Percentiles rank a stretch among this genome's conserved stretches.
Evolutionary conservation across 2,888 invertebrate genomes (phyloP).

Genomic region (Liposcelis brunnea): DNA sequence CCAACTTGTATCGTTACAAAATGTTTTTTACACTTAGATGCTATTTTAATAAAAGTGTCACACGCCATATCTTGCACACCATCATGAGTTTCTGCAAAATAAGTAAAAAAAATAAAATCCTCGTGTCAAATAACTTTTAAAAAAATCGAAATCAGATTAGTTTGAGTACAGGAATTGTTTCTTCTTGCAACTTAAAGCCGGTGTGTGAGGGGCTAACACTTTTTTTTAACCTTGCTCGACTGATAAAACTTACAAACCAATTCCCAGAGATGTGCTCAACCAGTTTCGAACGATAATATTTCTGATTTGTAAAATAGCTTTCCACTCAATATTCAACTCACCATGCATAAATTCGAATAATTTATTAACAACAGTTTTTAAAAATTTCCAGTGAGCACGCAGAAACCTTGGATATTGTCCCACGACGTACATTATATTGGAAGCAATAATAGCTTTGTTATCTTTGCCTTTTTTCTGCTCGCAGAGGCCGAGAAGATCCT

Average conservation of each 20-base stretch:
- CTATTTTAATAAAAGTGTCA: slow-evolving; percentile 99
- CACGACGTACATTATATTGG: slow-evolving; percentile 99
- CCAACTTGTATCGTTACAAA: slow-evolving; percentile 94
- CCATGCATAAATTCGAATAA: slow-evolving; percentile 99
- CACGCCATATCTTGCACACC: slow-evolving; percentile 99
- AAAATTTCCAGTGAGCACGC: slow-evolving; percentile 98
- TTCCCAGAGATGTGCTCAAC: too few relatives aligned
- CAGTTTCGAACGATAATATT: too few relatives aligned
- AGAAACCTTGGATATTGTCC: slow-evolving; percentile 98
- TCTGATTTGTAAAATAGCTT: too few relatives aligned
- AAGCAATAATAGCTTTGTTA: slow-evolving; percentile 99
- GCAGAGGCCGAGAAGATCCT: slow-evolving; percentile 90
- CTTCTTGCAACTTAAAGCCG: too few relatives aligned
- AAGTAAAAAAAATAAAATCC: slow-evolving; percentile 11
- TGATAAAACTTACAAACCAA: too few relatives aligned
- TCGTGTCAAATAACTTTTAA: neutral
- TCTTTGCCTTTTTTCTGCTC: slow-evolving; percentile 98
- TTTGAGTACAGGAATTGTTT: too few relatives aligned
- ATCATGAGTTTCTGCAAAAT: slow-evolving; percentile 77
- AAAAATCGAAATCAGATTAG: neutral
- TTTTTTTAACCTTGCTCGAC: too few relatives aligned
- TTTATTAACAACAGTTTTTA: slow-evolving; percentile 99
- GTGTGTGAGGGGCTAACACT: too few relatives aligned
- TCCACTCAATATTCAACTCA: too few relatives aligned
- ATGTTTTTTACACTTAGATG: slow-evolving; percentile 92